These are phyloP conservation scores for Oligia strigilis DNA, from an alignment of 2,888 invertebrate species.

Conservation along the genomic window DNA sequence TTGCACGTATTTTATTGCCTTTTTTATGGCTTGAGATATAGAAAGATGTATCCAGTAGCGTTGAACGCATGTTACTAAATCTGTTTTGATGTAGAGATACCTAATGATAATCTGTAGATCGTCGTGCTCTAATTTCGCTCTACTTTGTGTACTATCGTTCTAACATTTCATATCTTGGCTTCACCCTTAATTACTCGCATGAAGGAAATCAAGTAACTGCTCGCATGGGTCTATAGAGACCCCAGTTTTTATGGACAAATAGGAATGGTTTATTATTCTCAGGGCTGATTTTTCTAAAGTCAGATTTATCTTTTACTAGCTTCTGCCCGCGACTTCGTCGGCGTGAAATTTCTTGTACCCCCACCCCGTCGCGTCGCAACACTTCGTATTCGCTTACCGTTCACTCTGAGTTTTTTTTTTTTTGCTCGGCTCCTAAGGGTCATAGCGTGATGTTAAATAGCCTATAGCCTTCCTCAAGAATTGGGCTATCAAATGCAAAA, in stretches of 20 bases:
- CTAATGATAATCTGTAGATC: not conserved
- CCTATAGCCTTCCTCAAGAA: no score
- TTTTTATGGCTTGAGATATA: slow-evolving; percentile 50
- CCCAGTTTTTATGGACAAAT: not conserved
- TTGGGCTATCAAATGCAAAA: no score
- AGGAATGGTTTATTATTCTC: not conserved
- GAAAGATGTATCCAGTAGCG: slow-evolving; percentile 18
- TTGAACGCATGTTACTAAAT: slow-evolving; percentile 32
- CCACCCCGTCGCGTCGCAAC: no score
- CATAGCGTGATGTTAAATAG: no score
- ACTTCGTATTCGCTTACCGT: no score
- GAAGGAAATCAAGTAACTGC: not conserved
- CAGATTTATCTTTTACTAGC: no score
- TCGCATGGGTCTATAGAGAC: not conserved
- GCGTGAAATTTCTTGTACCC: no score
- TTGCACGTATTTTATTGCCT: slow-evolving; percentile 58
- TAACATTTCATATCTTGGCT: not conserved
- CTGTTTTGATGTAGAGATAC: slow-evolving; percentile 31
- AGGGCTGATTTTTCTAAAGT: no score
- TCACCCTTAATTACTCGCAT: not conserved
- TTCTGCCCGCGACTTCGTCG: no score
- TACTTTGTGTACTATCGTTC: not conserved
- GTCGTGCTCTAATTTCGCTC: not conserved
- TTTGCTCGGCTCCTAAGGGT: no score
- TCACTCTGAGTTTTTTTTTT: no score